phyloP scores from a whole-genome alignment of 2,113 vertebrate genomes.

The Apus apus region DNA sequence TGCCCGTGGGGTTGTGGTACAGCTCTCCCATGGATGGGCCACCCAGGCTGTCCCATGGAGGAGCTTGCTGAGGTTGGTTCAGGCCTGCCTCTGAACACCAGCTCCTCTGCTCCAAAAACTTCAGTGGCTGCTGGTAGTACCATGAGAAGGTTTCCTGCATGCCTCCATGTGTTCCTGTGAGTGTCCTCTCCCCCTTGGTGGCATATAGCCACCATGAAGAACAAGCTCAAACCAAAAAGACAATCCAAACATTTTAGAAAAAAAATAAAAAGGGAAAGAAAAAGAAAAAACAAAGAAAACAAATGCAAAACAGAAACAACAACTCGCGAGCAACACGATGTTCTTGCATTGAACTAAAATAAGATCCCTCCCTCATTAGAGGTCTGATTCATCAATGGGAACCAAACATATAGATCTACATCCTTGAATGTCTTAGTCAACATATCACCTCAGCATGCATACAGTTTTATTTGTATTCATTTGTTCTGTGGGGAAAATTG shows the following conservation, averaged over 20 bases:
- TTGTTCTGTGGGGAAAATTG: conserved; percentile 53
- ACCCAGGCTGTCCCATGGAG: not conserved
- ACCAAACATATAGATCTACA: conserved; percentile 22
- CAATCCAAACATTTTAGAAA: conserved; percentile 18
- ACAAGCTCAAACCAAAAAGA: conserved; percentile 69
- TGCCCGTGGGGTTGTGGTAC: not conserved
- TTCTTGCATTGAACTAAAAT: conserved; percentile 27
- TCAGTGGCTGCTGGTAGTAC: not conserved
- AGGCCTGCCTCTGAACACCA: not conserved
- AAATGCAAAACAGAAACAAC: not conserved
- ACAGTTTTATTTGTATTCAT: conserved; percentile 53
- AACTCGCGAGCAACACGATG: not conserved
- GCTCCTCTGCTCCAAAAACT: not conserved
- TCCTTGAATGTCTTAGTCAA: conserved; percentile 59
- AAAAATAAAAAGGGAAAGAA: no score
- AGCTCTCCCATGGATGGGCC: not conserved
- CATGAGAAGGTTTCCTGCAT: not conserved
- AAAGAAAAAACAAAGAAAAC: not conserved
- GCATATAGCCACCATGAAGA: not conserved
- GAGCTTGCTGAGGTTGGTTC: not conserved
- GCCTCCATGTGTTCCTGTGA: conserved; percentile 13
- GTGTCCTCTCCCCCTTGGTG: conserved; percentile 16
- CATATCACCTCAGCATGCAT: conserved; percentile 56
- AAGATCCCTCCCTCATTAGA: conserved; percentile 29
- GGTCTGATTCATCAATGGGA: conserved; percentile 51